Evolutionary conservation across 1,140 invertebrate genomes (phyloP), one percentile per base, ranked within the genome.

Genomic region (Pseudomyrmex cubaensis): DNA sequence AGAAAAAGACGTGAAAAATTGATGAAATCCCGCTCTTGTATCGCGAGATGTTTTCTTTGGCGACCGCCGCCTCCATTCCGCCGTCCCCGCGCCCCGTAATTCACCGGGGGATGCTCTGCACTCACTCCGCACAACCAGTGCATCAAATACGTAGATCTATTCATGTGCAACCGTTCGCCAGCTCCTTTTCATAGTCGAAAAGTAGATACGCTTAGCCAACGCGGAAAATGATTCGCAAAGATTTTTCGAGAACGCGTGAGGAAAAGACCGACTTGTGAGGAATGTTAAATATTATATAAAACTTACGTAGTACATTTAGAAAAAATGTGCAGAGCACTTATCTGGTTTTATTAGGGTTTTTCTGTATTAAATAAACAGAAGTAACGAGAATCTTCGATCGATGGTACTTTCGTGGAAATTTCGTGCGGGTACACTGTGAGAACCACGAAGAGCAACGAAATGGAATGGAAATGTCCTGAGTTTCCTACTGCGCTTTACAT

Each of bases 401-500:
- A 80, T 61, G 54, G 22, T 70, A 15, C 10, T 46, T 10, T 54
- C 22, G 15, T 15, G 15, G 15, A 77, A 46, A 56, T 57, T 20
- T 59, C 44, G 44, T 50, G 12, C 59, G 35, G 56, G 13, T 10
- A 2, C 7, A n/a, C 15, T 25, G 61, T 9, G 13, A n/a, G 25
- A 46, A 13, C 35, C 13, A 35, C 44, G 10, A 52, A 7, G 2
- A 75, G 44, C 9, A 35, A 35, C 8, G 64, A 59, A 35, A 59
- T 15, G n/a, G 9, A 44, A 80, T 59, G 76, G 17, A 80, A 80
- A 70, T 80, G 66, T 61, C 44, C 76, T 1, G 54, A 13, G 20
- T 85, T 66, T 54, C 64, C 35, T 63, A 48, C 52, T 20, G 25
- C 75, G 13, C 63, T 80, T 80, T 63, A 85, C 70, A 86, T 85